These are phyloP conservation scores for Mimachlamys varia DNA, from an alignment of 2,888 invertebrate genomes.

Conservation along the genomic window DNA sequence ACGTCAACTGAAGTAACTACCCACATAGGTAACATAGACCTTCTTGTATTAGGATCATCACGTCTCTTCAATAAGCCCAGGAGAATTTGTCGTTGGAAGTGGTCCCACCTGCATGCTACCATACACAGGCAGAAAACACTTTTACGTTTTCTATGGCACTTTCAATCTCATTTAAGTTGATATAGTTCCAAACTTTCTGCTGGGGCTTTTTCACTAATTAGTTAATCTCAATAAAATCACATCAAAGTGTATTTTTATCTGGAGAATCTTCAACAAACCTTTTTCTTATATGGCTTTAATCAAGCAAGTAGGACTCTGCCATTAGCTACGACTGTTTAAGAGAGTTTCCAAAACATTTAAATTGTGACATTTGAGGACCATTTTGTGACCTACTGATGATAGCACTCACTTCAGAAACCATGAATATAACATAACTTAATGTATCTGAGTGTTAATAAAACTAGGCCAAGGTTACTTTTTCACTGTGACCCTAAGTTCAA, in stretches of 20 bases:
- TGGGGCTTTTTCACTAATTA: not conserved
- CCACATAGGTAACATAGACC: not conserved
- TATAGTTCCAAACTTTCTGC: not conserved
- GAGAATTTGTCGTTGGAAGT: not conserved
- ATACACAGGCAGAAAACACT: not conserved
- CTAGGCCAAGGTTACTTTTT: too few species aligned
- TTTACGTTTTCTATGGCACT: not conserved
- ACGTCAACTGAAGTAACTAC: not conserved
- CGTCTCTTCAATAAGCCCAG: not conserved
- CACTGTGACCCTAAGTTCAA: too few species aligned
- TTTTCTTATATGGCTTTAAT: not conserved
- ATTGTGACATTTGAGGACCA: too few species aligned
- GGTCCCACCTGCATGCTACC: not conserved
- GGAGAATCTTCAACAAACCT: not conserved
- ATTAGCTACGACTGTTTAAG: not conserved
- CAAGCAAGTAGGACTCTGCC: not conserved
- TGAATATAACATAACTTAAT: not conserved
- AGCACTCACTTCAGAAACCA: not conserved
- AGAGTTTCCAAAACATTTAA: too few species aligned
- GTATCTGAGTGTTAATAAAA: not conserved
- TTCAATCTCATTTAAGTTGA: not conserved
- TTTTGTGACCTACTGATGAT: too few species aligned
- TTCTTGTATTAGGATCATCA: not conserved
- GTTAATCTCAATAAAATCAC: not conserved
- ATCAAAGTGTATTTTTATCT: not conserved